Conservation (phyloP, 2,113 vertebrate genomes). For the Cromileptes altivelis region DNA sequence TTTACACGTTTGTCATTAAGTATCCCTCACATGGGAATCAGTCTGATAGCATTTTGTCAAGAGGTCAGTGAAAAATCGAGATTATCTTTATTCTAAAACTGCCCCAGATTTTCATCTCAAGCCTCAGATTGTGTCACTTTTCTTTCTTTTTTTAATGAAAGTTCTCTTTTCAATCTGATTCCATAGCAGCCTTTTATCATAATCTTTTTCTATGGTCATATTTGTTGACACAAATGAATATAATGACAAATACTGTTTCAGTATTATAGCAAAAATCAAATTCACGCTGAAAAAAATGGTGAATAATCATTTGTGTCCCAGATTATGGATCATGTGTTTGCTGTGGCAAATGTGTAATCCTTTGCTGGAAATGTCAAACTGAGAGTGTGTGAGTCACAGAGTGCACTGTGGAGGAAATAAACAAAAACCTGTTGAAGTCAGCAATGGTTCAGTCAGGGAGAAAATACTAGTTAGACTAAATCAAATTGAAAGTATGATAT, state of each 20-base stretch:
- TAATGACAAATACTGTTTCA: background rate
- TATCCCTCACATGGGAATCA: background rate
- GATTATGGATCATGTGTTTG: slow-evolving; percentile 27
- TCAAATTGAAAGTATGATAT: background rate
- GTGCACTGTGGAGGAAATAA: background rate
- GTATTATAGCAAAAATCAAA: background rate
- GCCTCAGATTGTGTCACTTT: background rate
- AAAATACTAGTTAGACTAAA: background rate
- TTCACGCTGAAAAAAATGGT: background rate
- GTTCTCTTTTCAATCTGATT: background rate
- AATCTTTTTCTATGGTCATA: background rate
- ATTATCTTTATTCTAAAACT: background rate
- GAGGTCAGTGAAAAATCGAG: background rate
- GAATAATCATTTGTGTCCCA: background rate
- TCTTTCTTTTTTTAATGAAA: background rate
- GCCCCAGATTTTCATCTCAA: background rate
- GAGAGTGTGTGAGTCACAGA: slow-evolving; percentile 21
- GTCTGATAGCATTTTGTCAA: background rate
- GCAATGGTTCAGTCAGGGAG: background rate
- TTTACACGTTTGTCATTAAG: background rate
- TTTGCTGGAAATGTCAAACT: slow-evolving; percentile 53
- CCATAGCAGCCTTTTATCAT: background rate
- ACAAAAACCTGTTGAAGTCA: background rate
- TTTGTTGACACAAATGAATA: background rate
- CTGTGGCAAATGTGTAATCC: slow-evolving; percentile 62